phyloP scores from a whole-genome alignment of 2,888 invertebrate genomes.

The Achlya flavicornis region DNA sequence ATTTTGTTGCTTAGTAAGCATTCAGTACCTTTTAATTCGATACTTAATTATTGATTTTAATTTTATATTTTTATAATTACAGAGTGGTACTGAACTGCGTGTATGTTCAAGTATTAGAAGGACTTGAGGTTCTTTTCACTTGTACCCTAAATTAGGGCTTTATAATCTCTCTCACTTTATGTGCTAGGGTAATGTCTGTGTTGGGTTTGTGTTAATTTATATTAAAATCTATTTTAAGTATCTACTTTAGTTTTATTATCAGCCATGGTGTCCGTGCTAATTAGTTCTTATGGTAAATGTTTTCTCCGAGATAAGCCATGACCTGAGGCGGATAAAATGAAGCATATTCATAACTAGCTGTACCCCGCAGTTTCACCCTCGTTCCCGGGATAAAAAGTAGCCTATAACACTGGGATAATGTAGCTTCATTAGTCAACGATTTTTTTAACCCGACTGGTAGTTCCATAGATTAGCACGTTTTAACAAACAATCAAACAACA shows the following conservation, averaged over 20 bases:
- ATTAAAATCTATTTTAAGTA: slow-evolving; percentile 80
- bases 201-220: slow-evolving; percentile 83
- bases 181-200: slow-evolving; percentile 77
- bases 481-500: too few relatives aligned
- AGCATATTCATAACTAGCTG: too few relatives aligned
- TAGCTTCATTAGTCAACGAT: too few relatives aligned
- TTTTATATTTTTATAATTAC: slow-evolving; percentile 9
- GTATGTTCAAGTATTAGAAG: slow-evolving; percentile 79
- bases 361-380: too few relatives aligned
- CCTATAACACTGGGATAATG: too few relatives aligned
- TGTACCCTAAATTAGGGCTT: slow-evolving; percentile 84
- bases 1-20: slow-evolving; percentile 8
- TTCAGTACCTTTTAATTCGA: slow-evolving; percentile 36
- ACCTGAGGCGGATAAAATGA: too few relatives aligned
- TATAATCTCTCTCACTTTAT: slow-evolving; percentile 75
- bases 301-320: too few relatives aligned
- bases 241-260: slow-evolving; percentile 24
- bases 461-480: too few relatives aligned
- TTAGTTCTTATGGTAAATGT: too few relatives aligned
- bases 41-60: slow-evolving; percentile 18
- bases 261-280: neutral
- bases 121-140: slow-evolving; percentile 80
- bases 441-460: too few relatives aligned
- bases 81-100: slow-evolving; percentile 45
- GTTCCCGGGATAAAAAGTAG: too few relatives aligned